A percentile compares a stretch with the other conserved stretches of the same genome.
Evolutionary conservation across 1,140 invertebrate species (phyloP).

Genomic region (Linepithema humile): DNA sequence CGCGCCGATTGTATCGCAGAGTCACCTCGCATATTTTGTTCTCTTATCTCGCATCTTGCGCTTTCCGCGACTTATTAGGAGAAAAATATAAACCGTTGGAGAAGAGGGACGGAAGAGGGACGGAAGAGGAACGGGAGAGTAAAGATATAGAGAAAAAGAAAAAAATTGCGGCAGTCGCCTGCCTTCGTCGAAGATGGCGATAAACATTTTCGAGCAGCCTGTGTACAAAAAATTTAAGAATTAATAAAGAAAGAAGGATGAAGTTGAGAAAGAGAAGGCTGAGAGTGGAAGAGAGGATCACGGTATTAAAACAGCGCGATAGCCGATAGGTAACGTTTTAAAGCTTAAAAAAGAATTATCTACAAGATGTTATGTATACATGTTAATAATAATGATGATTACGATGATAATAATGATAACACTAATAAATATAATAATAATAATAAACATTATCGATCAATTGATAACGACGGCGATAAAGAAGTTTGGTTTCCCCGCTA

Average conservation of each 20-base stretch:
- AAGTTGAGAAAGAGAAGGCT: constrained; percentile 56
- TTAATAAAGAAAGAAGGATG: constrained; percentile 24
- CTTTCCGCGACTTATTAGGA: constrained; percentile 1
- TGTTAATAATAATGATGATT: constrained; percentile 76
- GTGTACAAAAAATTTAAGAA: constrained; percentile 47
- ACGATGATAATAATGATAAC: constrained; percentile 61
- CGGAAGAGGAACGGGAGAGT: neutral
- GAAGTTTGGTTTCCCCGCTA: neutral
- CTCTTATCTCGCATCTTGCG: constrained; percentile 5
- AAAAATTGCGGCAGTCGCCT: constrained; percentile 16
- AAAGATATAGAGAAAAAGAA: neutral
- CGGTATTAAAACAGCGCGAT: constrained; percentile 52
- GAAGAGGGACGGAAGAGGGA: neutral
- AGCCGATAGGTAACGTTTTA: constrained; percentile 75
- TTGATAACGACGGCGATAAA: neutral
- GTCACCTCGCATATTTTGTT: constrained; percentile 19
- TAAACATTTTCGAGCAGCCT: constrained; percentile 48
- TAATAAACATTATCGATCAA: constrained; percentile 10
- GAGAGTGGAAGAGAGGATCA: constrained; percentile 41
- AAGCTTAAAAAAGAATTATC: constrained; percentile 78
- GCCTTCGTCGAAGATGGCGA: constrained; percentile 63
- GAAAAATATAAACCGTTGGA: constrained; percentile 6
- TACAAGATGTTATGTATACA: constrained; percentile 81
- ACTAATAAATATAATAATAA: constrained; percentile 23
- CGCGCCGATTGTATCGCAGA: constrained; percentile 41